These are phyloP conservation scores for Strigamia maritima DNA, from an alignment of 2,888 invertebrate genomes.

Conservation along the genomic window DNA sequence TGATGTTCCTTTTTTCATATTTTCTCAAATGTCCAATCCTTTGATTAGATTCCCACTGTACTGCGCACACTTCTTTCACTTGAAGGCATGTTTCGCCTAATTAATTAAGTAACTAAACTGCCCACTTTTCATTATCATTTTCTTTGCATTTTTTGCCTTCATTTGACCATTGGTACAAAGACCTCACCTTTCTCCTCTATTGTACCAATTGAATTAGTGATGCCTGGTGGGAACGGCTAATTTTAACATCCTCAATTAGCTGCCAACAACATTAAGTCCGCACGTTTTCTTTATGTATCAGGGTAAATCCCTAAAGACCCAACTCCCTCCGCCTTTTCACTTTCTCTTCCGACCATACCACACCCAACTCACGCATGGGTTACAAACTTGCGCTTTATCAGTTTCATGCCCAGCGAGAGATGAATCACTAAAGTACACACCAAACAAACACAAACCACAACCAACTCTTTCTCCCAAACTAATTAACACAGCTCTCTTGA, in stretches of 20 bases:
- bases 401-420: constrained; percentile 11
- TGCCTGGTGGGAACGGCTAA: constrained; percentile 23
- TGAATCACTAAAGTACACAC: constrained; percentile 11
- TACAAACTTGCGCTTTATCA: constrained; percentile 8
- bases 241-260: constrained; percentile 23
- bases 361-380: constrained; percentile 20
- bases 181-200: background rate
- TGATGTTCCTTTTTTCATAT: background rate
- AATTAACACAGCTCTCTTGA: background rate
- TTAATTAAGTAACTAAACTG: background rate
- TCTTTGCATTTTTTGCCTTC: background rate
- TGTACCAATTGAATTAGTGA: constrained; percentile 23
- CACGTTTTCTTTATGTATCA: constrained; percentile 19
- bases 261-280: constrained; percentile 18
- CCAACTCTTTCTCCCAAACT: constrained; percentile 5
- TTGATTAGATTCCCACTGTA: background rate
- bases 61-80: background rate
- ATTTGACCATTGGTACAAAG: constrained; percentile 2
- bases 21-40: background rate
- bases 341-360: background rate
- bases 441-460: constrained; percentile 23
- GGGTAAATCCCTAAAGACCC: constrained; percentile 10
- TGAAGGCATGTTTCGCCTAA: background rate
- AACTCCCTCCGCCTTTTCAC: background rate
- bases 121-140: background rate